Conservation (phyloP, 2,113 vertebrate species). For the Otocyon megalotis region DNA sequence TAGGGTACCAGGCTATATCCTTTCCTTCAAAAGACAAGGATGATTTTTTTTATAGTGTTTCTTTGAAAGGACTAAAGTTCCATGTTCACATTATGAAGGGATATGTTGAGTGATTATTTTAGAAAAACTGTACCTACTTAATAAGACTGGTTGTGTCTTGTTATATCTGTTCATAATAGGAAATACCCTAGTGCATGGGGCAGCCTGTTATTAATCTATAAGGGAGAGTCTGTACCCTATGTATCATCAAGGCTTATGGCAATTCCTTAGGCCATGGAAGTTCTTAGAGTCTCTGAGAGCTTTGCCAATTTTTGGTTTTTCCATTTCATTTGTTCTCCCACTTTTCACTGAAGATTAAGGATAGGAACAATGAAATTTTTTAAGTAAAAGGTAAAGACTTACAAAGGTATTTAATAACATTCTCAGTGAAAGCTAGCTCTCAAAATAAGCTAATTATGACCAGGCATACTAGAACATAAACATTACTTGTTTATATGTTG, state of each 20-base stretch:
- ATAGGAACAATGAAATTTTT: not conserved
- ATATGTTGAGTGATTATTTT: not conserved
- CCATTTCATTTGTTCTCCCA: not conserved
- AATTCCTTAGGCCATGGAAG: not conserved
- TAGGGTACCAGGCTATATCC: not conserved
- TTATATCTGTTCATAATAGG: not conserved
- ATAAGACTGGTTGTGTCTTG: not conserved
- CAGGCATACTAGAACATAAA: not conserved
- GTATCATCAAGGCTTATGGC: not conserved
- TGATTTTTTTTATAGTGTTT: not conserved
- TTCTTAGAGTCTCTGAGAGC: not conserved
- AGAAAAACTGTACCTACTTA: not conserved
- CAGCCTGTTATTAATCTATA: not conserved
- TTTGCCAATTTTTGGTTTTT: not conserved
- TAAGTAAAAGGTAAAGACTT: not conserved
- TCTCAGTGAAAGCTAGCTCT: not conserved
- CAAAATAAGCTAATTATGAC: not conserved
- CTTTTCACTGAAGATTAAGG: not conserved
- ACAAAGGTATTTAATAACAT: not conserved
- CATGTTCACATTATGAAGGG: not conserved
- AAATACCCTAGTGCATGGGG: not conserved
- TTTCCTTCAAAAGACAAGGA: not conserved
- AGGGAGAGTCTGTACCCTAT: not conserved
- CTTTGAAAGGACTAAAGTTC: not conserved
- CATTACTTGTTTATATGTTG: not conserved